Evolutionary conservation across 1,140 invertebrate species (phyloP).

Genomic region (Caenorhabditis tropicalis): DNA sequence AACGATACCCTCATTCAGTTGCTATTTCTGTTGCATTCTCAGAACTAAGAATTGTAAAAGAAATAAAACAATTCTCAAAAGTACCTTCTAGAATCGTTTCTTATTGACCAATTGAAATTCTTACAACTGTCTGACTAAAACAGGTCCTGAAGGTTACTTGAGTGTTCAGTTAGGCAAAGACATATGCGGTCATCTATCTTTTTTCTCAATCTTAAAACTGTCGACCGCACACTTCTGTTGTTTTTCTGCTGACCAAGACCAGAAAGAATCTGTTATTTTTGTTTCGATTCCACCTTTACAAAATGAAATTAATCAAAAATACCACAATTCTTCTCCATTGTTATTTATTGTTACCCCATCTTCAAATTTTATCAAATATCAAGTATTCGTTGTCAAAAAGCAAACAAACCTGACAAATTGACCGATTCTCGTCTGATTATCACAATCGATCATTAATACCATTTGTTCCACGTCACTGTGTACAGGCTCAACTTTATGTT

Average conservation of each 20-base stretch:
- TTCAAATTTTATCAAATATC: not conserved
- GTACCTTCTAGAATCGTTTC: not conserved
- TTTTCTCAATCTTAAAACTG: not conserved
- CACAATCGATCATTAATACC: not conserved
- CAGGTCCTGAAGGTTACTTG: constrained; percentile 31
- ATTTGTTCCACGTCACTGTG: constrained; percentile 22
- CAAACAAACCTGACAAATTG: not conserved
- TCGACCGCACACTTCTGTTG: no score
- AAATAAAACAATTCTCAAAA: no score
- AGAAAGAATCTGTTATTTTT: not conserved
- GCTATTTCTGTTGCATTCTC: not conserved
- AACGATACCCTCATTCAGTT: not conserved
- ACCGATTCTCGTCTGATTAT: not conserved
- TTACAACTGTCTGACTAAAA: not conserved
- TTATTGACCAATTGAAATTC: not conserved
- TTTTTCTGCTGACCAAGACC: not conserved
- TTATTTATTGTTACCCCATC: not conserved
- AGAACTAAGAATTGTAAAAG: no score
- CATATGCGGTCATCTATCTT: constrained; percentile 4
- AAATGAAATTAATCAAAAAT: not conserved
- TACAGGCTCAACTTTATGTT: not conserved
- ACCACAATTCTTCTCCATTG: not conserved
- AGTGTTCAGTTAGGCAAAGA: constrained; percentile 29
- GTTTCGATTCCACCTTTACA: not conserved
- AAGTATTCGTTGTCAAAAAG: not conserved